Percentiles rank a stretch among this genome's conserved stretches.
These are phyloP conservation scores for Lycocorax pyrrhopterus DNA, from an alignment of 2,113 vertebrate genomes.

Conservation along the genomic window DNA sequence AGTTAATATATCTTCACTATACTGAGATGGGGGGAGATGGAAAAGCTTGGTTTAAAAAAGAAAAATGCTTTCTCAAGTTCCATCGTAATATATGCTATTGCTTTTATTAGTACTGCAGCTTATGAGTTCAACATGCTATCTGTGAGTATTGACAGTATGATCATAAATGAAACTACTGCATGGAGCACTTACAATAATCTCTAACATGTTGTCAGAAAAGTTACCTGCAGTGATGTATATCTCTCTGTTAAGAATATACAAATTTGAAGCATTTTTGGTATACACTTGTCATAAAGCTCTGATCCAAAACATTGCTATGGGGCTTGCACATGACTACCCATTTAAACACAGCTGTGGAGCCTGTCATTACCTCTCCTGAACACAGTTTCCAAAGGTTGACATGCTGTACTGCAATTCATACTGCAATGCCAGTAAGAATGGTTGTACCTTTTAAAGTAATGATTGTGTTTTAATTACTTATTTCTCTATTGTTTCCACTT, in stretches of 20 bases:
- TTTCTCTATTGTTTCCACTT: not conserved
- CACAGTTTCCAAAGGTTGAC: not conserved
- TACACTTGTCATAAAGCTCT: not conserved
- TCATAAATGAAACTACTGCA: not conserved
- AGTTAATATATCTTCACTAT: not conserved
- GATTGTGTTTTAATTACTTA: not conserved
- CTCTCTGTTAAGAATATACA: not conserved
- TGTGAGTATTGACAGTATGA: not conserved
- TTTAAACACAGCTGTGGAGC: not conserved
- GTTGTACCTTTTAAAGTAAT: not conserved
- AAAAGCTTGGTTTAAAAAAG: not conserved
- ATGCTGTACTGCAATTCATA: not conserved
- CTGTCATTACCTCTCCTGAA: not conserved
- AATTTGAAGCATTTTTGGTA: not conserved
- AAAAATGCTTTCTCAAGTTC: not conserved
- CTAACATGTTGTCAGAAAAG: not conserved
- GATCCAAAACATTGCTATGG: not conserved
- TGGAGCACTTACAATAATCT: not conserved
- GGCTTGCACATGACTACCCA: fast-evolving
- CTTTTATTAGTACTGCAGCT: not conserved
- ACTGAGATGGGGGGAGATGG: not conserved
- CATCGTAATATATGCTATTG: not conserved
- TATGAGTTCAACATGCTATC: not conserved
- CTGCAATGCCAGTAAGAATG: not conserved
- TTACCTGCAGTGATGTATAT: not conserved